phyloP scores from a whole-genome alignment of 2,888 invertebrate genomes.

The Orthosia cruda region DNA sequence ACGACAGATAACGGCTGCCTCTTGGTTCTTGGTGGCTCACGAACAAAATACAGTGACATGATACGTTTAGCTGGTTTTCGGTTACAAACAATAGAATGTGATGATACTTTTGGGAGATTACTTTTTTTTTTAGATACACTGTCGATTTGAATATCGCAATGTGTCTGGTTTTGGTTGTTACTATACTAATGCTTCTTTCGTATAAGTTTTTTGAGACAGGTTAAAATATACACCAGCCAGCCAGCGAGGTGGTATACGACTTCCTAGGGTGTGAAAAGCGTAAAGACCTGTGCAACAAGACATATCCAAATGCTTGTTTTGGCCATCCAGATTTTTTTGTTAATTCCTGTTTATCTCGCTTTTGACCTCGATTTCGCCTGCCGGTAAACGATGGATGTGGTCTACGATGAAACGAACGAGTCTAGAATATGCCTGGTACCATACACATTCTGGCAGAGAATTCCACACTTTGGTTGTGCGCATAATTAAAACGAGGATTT shows the following conservation, averaged over 20 bases:
- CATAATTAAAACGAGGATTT: background rate
- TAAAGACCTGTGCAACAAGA: background rate
- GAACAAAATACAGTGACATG: constrained; percentile 22
- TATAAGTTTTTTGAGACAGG: no score
- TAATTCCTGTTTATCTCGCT: background rate
- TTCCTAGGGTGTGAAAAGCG: background rate
- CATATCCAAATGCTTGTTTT: background rate
- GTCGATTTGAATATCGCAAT: background rate
- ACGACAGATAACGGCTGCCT: constrained; percentile 58
- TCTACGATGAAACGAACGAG: no score
- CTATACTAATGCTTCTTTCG: no score
- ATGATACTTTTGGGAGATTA: background rate
- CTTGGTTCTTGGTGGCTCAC: constrained; percentile 13
- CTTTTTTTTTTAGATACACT: background rate
- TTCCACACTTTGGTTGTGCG: background rate
- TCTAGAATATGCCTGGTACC: background rate
- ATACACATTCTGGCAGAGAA: no score
- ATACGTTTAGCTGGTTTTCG: constrained; percentile 36
- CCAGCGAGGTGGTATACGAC: no score
- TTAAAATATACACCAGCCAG: no score
- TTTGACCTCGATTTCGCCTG: background rate
- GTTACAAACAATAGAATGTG: constrained; percentile 33
- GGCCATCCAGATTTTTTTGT: no score
- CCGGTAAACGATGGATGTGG: background rate
- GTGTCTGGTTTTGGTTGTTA: background rate